Base-by-base conservation (phyloP, 2,888 invertebrate genomes). In the Eupeodes luniger region DNA sequence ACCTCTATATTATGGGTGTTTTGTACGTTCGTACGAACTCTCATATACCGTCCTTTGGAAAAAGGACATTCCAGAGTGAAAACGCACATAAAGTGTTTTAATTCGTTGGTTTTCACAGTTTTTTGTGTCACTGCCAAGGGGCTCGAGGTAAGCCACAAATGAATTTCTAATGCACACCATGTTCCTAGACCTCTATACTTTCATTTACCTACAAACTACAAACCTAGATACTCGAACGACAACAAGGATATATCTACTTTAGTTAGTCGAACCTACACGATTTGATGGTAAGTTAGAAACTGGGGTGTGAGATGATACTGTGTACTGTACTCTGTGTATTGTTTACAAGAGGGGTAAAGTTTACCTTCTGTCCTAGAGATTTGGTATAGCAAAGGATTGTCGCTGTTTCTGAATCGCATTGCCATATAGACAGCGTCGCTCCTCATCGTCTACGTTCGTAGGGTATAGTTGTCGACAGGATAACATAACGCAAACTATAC, bases 101-200 rank as follows among this genome's bases (percentile, higher is more conserved):
- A 75, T 79, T 79, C 61, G 47, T 62, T 69, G 59, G 83, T 44
- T 78, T 69, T 61, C 49, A 67, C 51, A 70, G 59, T 47, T 78
- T 78, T 74, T 67, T 84, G 62, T 81, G 77, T 74, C 77, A 77
- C 40, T 81, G 62, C 55, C 84, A 84, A 84, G 64, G 62, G 53
- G 70, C 85, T 74, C 44, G 74, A 47, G 85, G 81, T 81, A 53
- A 69, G 61, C 85, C 81, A 81, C 88, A 88, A 88, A 88, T 88
- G 88, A 85, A 88, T 88, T 85, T 81, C 88, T 85, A 88, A 88
- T 88, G 67, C 85, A 85, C 74, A 79, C 80, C 53, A 55, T 19
- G 19, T 19, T n/a, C 7, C 10, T 67, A 27, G 19, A 19, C 19
- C 19, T 47, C 3, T 27, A 40, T 16, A 14, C 19, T 9, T 19